Evolutionary conservation across 2,888 invertebrate species (phyloP).

Genomic region (Adineta ricciae): DNA sequence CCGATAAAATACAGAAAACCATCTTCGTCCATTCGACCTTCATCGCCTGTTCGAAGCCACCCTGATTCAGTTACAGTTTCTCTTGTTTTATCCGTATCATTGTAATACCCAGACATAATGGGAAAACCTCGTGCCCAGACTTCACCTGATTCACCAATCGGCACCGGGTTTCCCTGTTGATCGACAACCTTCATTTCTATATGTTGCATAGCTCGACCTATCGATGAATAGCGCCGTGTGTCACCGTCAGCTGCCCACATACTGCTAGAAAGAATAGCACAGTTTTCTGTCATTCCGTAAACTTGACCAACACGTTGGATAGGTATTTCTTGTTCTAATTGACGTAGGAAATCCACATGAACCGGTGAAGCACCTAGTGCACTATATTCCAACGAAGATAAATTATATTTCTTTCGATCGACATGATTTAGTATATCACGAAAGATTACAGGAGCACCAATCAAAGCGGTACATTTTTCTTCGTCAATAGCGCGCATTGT

Average conservation of each 20-base stretch:
- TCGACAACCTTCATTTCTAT: conserved; percentile 29
- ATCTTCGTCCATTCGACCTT: conserved; percentile 33
- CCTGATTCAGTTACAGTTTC: conserved; percentile 62
- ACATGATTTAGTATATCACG: conserved; percentile 24
- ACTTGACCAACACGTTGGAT: conserved; percentile 19
- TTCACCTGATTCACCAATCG: conserved; percentile 24
- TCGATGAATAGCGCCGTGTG: neutral
- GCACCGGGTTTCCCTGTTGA: conserved; percentile 5
- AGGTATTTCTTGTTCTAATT: conserved; percentile 23
- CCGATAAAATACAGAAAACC: conserved; percentile 29
- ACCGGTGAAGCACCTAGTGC: conserved; percentile 23
- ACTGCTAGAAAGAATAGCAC: too few relatives aligned
- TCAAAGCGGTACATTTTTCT: conserved; percentile 25
- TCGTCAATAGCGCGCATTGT: neutral
- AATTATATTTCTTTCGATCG: conserved; percentile 24
- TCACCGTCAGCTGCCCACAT: conserved; percentile 22
- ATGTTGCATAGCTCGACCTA: conserved; percentile 27
- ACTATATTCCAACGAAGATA: neutral
- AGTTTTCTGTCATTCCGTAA: conserved; percentile 26
- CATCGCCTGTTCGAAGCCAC: conserved; percentile 41
- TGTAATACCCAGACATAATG: conserved; percentile 17
- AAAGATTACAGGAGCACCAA: conserved; percentile 31
- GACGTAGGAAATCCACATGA: neutral
- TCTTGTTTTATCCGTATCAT: conserved; percentile 25
- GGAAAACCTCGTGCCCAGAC: conserved; percentile 21